A percentile compares a stretch with the other conserved stretches of the same genome.
Evolutionary conservation across 2,797 vertebrate species (phyloP).

Genomic region (Falco berigora): DNA sequence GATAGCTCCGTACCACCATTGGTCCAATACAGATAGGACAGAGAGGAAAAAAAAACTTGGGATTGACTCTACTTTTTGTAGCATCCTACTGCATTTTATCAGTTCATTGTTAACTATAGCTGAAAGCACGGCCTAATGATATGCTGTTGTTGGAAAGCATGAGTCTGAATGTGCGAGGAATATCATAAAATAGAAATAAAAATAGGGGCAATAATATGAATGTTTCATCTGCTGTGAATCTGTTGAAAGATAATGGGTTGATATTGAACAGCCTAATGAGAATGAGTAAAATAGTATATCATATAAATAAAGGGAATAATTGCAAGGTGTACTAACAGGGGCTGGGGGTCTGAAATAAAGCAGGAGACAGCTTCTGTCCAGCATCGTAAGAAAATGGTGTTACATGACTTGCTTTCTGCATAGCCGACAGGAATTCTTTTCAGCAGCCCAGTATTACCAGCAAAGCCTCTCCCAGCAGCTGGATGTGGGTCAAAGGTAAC

Average conservation of each 20-base stretch:
- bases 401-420: neutral
- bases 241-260: conserved; percentile 27
- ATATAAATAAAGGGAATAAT: conserved; percentile 23
- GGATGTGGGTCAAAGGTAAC: neutral
- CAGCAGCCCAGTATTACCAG: neutral
- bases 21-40: neutral
- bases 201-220: conserved; percentile 11
- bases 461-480: neutral
- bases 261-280: conserved; percentile 28
- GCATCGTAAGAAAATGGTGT: neutral
- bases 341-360: neutral
- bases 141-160: neutral
- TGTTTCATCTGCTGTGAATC: conserved; percentile 41
- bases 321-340: neutral
- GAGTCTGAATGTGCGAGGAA: neutral
- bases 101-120: conserved; percentile 10
- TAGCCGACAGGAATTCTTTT: neutral
- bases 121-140: conserved; percentile 44
- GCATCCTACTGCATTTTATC: conserved; percentile 9
- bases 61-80: neutral
- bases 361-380: neutral
- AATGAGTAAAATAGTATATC: conserved; percentile 44
- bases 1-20: neutral
- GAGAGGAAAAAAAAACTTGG: neutral
- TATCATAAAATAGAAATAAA: conserved; percentile 42